Conservation (phyloP, 2,797 vertebrate genomes). For the Tokudaia muenninki region DNA sequence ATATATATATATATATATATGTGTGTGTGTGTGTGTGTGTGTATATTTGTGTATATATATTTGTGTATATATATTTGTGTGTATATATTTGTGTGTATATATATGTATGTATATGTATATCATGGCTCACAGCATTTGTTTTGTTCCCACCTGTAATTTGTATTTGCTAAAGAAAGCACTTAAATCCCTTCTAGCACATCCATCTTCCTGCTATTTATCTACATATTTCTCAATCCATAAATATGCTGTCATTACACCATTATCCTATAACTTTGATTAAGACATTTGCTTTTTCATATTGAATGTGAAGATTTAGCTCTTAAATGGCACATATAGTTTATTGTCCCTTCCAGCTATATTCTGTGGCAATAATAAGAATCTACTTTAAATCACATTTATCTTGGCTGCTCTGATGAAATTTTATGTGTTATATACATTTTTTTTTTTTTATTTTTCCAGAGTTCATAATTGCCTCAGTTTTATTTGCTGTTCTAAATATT, state of each 20-base stretch:
- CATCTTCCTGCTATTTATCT: neutral
- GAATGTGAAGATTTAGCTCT: neutral
- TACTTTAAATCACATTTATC: neutral
- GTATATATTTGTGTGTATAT: too few relatives aligned
- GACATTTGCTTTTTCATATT: constrained; percentile 15
- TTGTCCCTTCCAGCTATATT: neutral
- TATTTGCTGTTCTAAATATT: neutral
- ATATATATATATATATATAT: too few relatives aligned
- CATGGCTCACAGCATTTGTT: neutral
- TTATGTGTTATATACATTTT: neutral
- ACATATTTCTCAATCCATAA: neutral
- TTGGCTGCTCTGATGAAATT: neutral
- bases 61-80: neutral
- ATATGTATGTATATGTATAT: neutral
- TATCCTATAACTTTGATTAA: neutral
- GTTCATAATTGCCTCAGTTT: neutral
- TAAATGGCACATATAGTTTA: neutral
- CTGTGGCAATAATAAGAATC: neutral
- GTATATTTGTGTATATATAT: neutral
- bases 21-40: too few relatives aligned
- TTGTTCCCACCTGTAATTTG: neutral
- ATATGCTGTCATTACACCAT: neutral
- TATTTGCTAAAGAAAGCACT: neutral
- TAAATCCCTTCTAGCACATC: neutral
- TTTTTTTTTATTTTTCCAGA: neutral